Conservation (phyloP, 2,797 vertebrate species). For the Podargus strigoides region DNA sequence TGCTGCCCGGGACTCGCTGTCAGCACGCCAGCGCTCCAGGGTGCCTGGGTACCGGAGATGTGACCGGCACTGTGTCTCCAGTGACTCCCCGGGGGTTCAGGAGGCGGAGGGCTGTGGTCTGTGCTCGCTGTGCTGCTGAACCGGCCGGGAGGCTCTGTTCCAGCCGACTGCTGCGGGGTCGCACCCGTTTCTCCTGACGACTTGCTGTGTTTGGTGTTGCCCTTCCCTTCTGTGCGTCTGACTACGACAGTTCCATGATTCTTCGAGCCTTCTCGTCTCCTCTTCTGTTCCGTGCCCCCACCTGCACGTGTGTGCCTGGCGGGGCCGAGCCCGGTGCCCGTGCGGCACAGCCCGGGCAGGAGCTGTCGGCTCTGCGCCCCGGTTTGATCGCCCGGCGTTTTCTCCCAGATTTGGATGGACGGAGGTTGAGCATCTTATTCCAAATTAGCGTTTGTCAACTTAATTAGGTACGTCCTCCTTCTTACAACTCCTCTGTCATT, state of each 20-base stretch:
- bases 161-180: not conserved
- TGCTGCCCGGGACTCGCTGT: not conserved
- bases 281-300: not conserved
- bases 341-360: not conserved
- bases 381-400: not conserved
- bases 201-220: too few species aligned
- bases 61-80: fast-evolving
- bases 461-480: not conserved
- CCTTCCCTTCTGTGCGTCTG: not conserved
- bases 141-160: too few species aligned
- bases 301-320: not conserved
- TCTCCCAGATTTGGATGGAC: not conserved
- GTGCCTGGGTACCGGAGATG: fast-evolving
- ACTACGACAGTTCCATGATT: not conserved
- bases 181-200: not conserved
- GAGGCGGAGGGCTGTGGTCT: too few species aligned
- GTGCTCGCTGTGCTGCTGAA: fast-evolving
- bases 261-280: not conserved
- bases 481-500: not conserved
- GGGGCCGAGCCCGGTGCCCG: fast-evolving
- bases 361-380: not conserved
- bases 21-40: too few species aligned
- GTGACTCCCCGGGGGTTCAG: too few species aligned
- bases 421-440: not conserved
- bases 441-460: not conserved